A percentile compares a stretch with the other conserved stretches of the same genome.
phyloP scores from a whole-genome alignment of 2,113 vertebrate species.

The Gopherus evgoodei region DNA sequence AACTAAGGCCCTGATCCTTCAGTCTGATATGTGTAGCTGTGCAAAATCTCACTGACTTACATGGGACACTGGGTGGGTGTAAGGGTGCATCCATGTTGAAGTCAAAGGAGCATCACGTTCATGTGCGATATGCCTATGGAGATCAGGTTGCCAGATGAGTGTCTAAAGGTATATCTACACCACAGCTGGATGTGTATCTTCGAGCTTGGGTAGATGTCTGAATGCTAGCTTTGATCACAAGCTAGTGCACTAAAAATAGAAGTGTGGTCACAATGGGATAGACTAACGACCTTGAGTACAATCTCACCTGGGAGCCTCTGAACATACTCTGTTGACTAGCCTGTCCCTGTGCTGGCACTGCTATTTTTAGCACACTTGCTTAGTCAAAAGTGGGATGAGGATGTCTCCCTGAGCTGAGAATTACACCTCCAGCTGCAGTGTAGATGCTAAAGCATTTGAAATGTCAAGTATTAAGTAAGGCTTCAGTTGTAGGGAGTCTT shows the following conservation, averaged over 20 bases:
- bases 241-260: background rate
- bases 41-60: rapidly evolving
- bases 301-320: background rate
- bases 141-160: background rate
- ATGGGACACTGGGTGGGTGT: rapidly evolving
- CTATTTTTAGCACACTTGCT: too few species aligned
- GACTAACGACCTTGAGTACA: background rate
- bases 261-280: background rate
- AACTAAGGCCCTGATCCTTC: rapidly evolving
- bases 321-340: background rate
- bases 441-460: background rate
- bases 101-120: background rate
- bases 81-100: background rate
- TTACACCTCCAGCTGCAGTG: background rate
- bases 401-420: background rate
- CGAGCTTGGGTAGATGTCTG: background rate
- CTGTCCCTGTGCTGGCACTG: background rate
- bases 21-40: background rate
- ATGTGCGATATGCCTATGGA: background rate
- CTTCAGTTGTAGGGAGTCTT: background rate
- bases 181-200: background rate
- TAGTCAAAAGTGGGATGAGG: background rate
- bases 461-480: background rate
- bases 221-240: background rate
- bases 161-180: background rate